Base-by-base conservation (phyloP, 1,140 invertebrate species). In the Dreissena rostriformis region DNA sequence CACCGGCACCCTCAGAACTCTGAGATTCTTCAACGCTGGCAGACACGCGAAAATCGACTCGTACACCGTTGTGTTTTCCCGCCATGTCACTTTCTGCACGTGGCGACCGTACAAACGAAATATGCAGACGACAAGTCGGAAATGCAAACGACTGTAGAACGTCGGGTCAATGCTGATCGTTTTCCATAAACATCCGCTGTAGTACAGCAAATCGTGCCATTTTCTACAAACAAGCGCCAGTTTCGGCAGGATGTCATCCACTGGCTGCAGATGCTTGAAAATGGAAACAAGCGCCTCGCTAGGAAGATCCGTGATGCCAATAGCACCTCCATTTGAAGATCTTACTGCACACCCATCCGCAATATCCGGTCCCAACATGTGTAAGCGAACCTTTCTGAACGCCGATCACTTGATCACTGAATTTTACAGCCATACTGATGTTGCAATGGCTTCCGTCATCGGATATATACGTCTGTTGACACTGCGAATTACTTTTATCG, bases 61-160 rank as follows among this genome's bases (percentile, higher is more conserved):
- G 74, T 91, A 92, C 2, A 92, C 91, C 11, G 88, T 88, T 0
- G 91, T 88, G 75, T 89, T 87, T 67, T 91, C 89, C 26, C 87
- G 81, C 91, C 91, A 92, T 6, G 86, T 89, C 1, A 92, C 85
- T 52, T 84, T 83, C 65, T 92, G 90, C 24, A 92, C 82, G 76
- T 92, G 90, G 49, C 86, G 80, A 53, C 91, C 91, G 80, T 91
- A 92, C 8, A 88, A 72, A 15, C 88, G 86, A 85, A 92, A 90
- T 28, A 92, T 85, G 29, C 87, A 88, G 75, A 85, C 87, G 2
- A 92, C 65, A 63, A 91, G 75, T 19, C 86, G 87, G 81, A 91
- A 91, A 65, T 92, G 90, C 82, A 86, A 88, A 51, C 83, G 81
- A 2, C 75, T 73, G 79, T 88, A 91, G 0, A 26, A 57, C 10